These are phyloP conservation scores for Ochropleura plecta DNA, from an alignment of 2,888 invertebrate genomes.

Conservation along the genomic window DNA sequence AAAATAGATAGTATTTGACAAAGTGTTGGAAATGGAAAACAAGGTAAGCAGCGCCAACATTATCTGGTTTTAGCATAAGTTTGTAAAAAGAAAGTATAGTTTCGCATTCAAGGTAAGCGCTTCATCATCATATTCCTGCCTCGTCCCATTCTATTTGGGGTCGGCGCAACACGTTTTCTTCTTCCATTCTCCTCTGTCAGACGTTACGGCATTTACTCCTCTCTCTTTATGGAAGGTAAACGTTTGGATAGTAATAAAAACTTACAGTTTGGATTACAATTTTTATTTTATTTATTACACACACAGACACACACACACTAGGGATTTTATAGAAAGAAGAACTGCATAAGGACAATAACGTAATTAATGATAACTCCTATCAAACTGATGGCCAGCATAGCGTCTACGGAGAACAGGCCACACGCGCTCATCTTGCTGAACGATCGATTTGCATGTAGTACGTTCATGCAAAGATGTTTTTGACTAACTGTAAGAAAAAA, in stretches of 20 bases:
- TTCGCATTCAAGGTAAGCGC: not conserved
- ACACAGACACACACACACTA: not conserved
- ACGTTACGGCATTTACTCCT: no score
- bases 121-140: no score
- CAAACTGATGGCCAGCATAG: not conserved
- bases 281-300: not conserved
- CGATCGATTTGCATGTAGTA: not conserved
- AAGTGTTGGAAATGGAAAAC: not conserved
- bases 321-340: conserved; percentile 9
- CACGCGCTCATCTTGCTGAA: conserved; percentile 26
- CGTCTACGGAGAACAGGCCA: conserved; percentile 25
- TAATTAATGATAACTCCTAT: conserved; percentile 12
- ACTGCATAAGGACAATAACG: conserved; percentile 20
- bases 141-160: no score
- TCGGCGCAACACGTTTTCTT: no score
- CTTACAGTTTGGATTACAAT: not conserved
- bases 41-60: not conserved
- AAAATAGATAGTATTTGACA: not conserved
- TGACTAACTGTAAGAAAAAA: conserved; percentile 9
- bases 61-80: not conserved
- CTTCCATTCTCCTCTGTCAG: no score
- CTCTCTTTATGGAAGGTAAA: not conserved
- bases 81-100: not conserved
- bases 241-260: not conserved
- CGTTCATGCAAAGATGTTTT: conserved; percentile 12